Conservation (phyloP, 92 coral and sea anemone species). For the Parazoanthus atlanticus region DNA sequence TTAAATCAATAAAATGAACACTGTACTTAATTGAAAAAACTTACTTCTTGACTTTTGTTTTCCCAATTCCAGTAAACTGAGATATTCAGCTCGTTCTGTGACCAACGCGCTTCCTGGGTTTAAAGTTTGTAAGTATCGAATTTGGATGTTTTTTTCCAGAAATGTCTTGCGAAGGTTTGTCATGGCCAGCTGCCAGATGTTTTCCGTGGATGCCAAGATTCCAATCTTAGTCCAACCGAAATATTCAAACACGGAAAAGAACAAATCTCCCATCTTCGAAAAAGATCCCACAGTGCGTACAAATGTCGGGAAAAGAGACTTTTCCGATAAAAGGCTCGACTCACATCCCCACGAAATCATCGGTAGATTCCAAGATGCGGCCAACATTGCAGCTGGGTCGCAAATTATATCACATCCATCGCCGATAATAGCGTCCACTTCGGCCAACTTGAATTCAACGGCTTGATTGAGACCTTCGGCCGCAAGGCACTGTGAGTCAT, state of each 20-base stretch:
- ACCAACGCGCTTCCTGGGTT: slow-evolving; percentile 84
- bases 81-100: slow-evolving; percentile 80
- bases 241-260: slow-evolving; percentile 71
- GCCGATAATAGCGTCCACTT: slow-evolving; percentile 84
- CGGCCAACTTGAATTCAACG: slow-evolving; percentile 76
- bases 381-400: slow-evolving; percentile 80
- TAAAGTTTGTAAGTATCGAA: slow-evolving; percentile 76
- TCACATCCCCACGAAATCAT: slow-evolving; percentile 90
- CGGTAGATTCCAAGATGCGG: slow-evolving; percentile 87
- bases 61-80: slow-evolving; percentile 71
- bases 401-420: slow-evolving; percentile 83
- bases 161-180: slow-evolving; percentile 65
- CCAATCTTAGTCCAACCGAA: slow-evolving; percentile 83
- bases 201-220: slow-evolving; percentile 85
- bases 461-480: slow-evolving; percentile 87
- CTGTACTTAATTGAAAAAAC: slow-evolving; percentile 1
- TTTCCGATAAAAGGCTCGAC: slow-evolving; percentile 78
- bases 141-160: slow-evolving; percentile 59
- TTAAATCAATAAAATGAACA: too few species aligned
- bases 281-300: slow-evolving; percentile 83
- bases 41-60: slow-evolving; percentile 77
- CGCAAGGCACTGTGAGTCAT: slow-evolving; percentile 78
- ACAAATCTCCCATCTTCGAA: slow-evolving; percentile 79
- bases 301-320: slow-evolving; percentile 73
- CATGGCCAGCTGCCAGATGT: slow-evolving; percentile 63